phyloP scores from a whole-genome alignment of 1,140 invertebrate genomes.

The Drosophila grimshawi region DNA sequence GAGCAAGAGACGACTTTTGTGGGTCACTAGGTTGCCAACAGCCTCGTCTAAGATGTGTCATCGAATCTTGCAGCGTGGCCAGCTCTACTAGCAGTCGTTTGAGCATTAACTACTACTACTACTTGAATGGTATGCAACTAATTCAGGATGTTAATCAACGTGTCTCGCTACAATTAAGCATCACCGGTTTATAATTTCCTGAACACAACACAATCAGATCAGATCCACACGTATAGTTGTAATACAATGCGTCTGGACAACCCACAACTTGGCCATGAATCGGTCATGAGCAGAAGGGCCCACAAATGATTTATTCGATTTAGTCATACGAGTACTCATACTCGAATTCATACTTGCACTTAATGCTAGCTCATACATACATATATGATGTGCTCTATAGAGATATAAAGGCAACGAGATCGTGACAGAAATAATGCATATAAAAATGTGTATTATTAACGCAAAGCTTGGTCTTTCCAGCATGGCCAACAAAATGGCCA shows the following conservation, averaged over 20 bases:
- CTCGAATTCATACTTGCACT: background rate
- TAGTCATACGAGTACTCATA: slow-evolving; percentile 12
- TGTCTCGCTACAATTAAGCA: slow-evolving; percentile 70
- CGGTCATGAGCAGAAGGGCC: slow-evolving; percentile 32
- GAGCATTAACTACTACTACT: slow-evolving; percentile 35
- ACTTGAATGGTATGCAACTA: slow-evolving; percentile 76
- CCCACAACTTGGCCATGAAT: slow-evolving; percentile 47
- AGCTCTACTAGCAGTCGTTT: slow-evolving; percentile 15
- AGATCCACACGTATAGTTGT: slow-evolving; percentile 12
- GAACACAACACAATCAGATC: slow-evolving; percentile 43
- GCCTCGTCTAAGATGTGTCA: slow-evolving; percentile 45
- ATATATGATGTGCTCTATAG: slow-evolving; percentile 49
- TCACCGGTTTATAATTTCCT: slow-evolving; percentile 53
- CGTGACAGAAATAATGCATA: slow-evolving; percentile 83
- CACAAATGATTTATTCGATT: slow-evolving; percentile 54
- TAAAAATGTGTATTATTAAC: slow-evolving; percentile 80
- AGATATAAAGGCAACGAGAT: slow-evolving; percentile 81
- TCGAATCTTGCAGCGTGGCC: slow-evolving; percentile 23
- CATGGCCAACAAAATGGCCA: slow-evolving; percentile 60
- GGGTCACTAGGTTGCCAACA: slow-evolving; percentile 75
- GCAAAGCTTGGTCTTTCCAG: slow-evolving; percentile 30
- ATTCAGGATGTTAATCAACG: slow-evolving; percentile 81
- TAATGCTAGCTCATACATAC: slow-evolving; percentile 20
- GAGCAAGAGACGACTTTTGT: slow-evolving; percentile 62
- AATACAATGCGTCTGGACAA: slow-evolving; percentile 7